Evolutionary conservation across 1,140 invertebrate genomes (phyloP), one percentile per base, ranked within the genome.

Genomic region (Gonatopus flavifemur): DNA sequence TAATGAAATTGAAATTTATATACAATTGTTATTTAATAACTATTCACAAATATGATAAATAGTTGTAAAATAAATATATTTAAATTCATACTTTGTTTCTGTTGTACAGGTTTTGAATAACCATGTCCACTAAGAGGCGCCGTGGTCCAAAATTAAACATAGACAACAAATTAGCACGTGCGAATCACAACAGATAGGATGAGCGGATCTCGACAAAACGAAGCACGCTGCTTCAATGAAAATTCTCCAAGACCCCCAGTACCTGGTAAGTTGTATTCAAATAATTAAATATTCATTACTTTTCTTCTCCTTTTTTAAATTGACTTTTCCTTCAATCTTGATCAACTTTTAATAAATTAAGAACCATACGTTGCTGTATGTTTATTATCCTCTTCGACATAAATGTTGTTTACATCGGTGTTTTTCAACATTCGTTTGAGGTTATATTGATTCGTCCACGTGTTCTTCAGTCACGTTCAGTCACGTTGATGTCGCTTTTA

Each of bases 201-300:
- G 76, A 78, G 70, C 64, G 68, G 68, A 69, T 63, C 67, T 74
- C 70, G 64, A 65, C 74, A 73, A 51, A 72, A 63, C 57, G 72
- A 77, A 76, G 67, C 66, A 54, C 72, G 74, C 58, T 72, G 71
- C 65, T 81, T 81, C 75, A 78, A 80, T 69, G 76, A 81, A 60
- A 80, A 81, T 62, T 78, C 76, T 69, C 80, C 79, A 46, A 72
- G 80, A 65, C 79, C 79, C 55, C 80, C 80, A 48, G 78, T 80
- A 59, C 77, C 77, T 69, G 77, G 77, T 78, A 67, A 70, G 55
- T 54, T 41, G 41, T 20, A 55, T 40, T 52, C 37, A 46, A 47
- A 49, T 44, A 18, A 51, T 40, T 7, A 15, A 33, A 8, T 33
- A 28, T 7, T 33, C 10, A n/a, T 33, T 33, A 33, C 32, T 4